Conservation (phyloP, 1,140 invertebrate species). For the Palaemon carinicauda region DNA sequence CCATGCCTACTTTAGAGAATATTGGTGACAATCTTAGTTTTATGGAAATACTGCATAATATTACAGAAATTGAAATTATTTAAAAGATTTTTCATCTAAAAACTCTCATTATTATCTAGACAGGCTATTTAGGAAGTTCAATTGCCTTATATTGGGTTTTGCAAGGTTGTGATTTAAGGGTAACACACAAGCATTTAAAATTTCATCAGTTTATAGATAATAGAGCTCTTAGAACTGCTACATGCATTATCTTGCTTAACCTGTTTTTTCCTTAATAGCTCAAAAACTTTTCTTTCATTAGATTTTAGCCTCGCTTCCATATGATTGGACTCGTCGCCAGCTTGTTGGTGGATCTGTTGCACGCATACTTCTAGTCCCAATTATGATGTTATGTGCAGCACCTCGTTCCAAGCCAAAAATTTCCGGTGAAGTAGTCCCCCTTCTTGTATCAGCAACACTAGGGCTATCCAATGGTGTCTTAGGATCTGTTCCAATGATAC, state of each 20-base stretch:
- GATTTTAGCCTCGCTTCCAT: constrained; percentile 81
- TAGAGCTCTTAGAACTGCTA: background rate
- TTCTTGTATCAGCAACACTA: constrained; percentile 73
- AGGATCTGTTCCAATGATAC: constrained; percentile 90
- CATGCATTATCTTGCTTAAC: too few relatives aligned
- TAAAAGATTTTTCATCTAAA: too few relatives aligned
- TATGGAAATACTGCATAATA: too few relatives aligned
- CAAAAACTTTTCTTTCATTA: constrained; percentile 63
- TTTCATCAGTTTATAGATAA: background rate
- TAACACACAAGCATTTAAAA: background rate
- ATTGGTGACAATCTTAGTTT: too few relatives aligned
- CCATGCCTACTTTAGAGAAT: too few relatives aligned
- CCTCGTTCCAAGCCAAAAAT: constrained; percentile 78
- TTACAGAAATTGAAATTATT: too few relatives aligned
- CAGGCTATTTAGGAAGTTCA: too few relatives aligned
- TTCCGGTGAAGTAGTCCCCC: constrained; percentile 67
- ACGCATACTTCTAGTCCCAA: constrained; percentile 78
- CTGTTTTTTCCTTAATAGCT: too few relatives aligned
- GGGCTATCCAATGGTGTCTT: constrained; percentile 87
- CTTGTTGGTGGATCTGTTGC: constrained; percentile 76
- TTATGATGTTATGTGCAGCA: constrained; percentile 81
- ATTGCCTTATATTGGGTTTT: too few relatives aligned
- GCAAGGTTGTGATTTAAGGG: background rate
- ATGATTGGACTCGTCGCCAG: constrained; percentile 80
- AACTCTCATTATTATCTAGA: too few relatives aligned